Conservation (phyloP, 2,888 invertebrate genomes). For the Schizaphis graminum region DNA sequence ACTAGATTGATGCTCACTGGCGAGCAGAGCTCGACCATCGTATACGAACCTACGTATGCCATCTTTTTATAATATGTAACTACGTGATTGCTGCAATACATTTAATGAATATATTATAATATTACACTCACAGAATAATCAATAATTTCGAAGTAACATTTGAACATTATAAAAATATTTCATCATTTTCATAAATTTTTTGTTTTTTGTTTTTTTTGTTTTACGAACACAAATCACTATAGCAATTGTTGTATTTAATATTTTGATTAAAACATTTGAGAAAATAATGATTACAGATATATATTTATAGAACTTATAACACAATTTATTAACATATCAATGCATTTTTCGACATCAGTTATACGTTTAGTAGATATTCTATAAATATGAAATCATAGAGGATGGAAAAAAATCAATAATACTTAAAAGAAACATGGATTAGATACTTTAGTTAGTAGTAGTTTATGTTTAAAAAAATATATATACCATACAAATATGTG, state of each 20-base stretch:
- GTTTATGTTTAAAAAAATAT: no score
- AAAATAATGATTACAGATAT: neutral
- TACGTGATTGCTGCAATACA: neutral
- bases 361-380: neutral
- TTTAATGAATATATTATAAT: neutral
- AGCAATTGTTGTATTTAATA: neutral
- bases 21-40: neutral
- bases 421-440: no score
- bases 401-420: no score
- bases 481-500: no score
- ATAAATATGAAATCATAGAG: no score
- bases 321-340: neutral
- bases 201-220: no score
- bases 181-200: neutral
- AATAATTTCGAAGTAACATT: neutral
- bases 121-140: neutral
- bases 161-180: neutral
- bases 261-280: neutral
- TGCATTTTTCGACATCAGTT: no score
- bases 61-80: neutral
- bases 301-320: neutral
- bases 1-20: neutral
- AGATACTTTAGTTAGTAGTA: no score
- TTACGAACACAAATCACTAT: neutral
- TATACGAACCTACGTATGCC: neutral